A percentile compares a stretch with the other conserved stretches of the same genome.
Evolutionary conservation across 2,113 vertebrate genomes (phyloP).

Genomic region (Isurus oxyrinchus): DNA sequence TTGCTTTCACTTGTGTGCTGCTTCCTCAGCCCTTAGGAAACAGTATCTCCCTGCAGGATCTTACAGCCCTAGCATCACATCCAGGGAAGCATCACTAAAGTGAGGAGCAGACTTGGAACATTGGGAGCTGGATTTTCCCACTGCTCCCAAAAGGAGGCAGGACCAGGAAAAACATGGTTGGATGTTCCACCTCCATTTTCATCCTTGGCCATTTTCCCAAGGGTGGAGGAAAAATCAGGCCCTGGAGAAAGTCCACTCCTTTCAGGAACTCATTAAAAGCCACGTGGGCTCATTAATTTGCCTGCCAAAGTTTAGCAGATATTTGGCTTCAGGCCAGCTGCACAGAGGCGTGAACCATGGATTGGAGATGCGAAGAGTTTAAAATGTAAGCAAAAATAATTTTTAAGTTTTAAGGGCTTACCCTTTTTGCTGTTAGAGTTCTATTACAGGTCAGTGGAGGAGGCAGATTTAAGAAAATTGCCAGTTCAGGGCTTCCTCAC

Average conservation of each 20-base stretch:
- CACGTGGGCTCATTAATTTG: not conserved
- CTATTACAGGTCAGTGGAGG: not conserved
- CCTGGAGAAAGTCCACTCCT: not conserved
- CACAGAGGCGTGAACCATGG: not conserved
- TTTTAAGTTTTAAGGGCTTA: not conserved
- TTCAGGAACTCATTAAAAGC: not conserved
- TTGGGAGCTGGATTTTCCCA: no score
- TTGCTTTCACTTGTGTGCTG: no score
- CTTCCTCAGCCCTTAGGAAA: no score
- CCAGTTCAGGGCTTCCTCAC: not conserved
- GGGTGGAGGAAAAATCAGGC: no score
- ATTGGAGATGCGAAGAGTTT: not conserved
- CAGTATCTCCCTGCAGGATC: no score
- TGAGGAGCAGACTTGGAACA: no score
- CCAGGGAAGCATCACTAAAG: no score
- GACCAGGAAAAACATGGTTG: no score
- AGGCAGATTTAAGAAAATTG: not conserved
- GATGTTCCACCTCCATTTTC: no score
- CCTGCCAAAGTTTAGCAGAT: not conserved
- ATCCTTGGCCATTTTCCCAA: no score
- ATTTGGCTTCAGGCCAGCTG: not conserved
- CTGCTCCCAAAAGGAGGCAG: no score
- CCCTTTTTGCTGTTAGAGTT: not conserved
- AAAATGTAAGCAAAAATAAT: not conserved
- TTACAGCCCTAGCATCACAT: no score